phyloP scores from a whole-genome alignment of 2,797 vertebrate species.

The Pelobates cultripes region DNA sequence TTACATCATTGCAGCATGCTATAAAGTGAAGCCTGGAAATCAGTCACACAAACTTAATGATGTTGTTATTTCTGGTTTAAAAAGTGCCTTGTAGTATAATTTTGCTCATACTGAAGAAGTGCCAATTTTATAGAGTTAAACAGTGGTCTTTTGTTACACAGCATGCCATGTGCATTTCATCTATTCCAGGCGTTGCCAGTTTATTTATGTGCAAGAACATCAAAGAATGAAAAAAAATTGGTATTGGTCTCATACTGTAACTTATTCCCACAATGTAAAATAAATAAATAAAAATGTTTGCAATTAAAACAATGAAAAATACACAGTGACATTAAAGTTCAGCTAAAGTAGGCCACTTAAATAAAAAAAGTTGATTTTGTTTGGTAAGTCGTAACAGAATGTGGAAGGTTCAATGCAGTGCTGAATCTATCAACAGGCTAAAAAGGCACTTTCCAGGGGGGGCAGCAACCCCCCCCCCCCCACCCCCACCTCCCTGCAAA shows the following conservation, averaged over 20 bases:
- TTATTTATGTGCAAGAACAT: slow-evolving; percentile 35
- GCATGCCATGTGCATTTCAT: slow-evolving; percentile 27
- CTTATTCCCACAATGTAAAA: slow-evolving; percentile 19
- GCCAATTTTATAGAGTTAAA: slow-evolving; percentile 33
- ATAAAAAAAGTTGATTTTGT: too few species aligned
- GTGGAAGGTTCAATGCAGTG: too few species aligned
- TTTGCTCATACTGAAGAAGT: slow-evolving; percentile 31
- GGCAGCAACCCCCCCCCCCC: too few species aligned
- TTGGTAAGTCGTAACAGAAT: too few species aligned
- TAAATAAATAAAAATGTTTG: not conserved
- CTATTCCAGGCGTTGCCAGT: slow-evolving; percentile 38
- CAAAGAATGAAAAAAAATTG: slow-evolving; percentile 32
- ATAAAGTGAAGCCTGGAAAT: slow-evolving; percentile 19
- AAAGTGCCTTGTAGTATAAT: slow-evolving; percentile 32
- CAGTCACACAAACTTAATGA: slow-evolving; percentile 16
- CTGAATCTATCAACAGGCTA: too few species aligned
- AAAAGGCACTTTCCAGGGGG: too few species aligned
- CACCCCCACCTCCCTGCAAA: too few species aligned
- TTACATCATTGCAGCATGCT: slow-evolving; percentile 28
- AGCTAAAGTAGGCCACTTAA: too few species aligned
- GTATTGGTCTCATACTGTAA: slow-evolving; percentile 28
- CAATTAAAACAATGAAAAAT: too few species aligned
- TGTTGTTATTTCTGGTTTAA: slow-evolving; percentile 41
- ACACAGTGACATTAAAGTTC: too few species aligned
- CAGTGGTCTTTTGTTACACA: slow-evolving; percentile 45